These are phyloP conservation scores for Pogonocherus hispidulus DNA, from an alignment of 2,888 invertebrate species.

Conservation along the genomic window DNA sequence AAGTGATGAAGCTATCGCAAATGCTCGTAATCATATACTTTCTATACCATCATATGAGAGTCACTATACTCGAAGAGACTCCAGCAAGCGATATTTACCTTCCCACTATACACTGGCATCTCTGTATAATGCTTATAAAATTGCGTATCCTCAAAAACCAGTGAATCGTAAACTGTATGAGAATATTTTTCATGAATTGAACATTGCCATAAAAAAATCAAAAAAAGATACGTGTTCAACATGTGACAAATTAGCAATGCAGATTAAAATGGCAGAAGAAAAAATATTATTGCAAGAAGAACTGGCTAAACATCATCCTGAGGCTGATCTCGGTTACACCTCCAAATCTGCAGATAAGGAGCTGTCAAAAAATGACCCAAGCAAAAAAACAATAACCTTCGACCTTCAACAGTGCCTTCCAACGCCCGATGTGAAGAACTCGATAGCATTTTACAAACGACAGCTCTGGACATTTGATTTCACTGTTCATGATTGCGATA, in stretches of 20 bases:
- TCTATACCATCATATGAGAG: neutral
- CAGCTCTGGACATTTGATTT: neutral
- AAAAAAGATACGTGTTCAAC: slow-evolving; percentile 12
- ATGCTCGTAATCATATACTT: neutral
- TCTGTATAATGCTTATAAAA: slow-evolving; percentile 3
- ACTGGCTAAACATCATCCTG: neutral
- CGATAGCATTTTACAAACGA: neutral
- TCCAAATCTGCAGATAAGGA: neutral
- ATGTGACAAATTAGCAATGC: slow-evolving; percentile 10
- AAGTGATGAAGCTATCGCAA: neutral
- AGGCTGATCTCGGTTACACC: neutral
- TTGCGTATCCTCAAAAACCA: neutral
- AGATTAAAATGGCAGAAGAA: neutral
- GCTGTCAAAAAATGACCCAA: neutral
- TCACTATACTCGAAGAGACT: neutral
- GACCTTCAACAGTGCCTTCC: slow-evolving; percentile 53
- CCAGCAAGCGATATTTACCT: neutral
- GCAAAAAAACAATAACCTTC: slow-evolving; percentile 2
- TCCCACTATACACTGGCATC: neutral
- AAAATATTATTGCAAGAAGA: neutral
- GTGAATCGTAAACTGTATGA: neutral
- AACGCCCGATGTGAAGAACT: slow-evolving; percentile 41
- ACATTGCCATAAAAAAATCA: neutral
- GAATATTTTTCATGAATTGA: neutral
- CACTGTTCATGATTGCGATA: neutral